These are phyloP conservation scores for Thymallus thymallus DNA, from an alignment of 2,113 vertebrate species.

Conservation along the genomic window DNA sequence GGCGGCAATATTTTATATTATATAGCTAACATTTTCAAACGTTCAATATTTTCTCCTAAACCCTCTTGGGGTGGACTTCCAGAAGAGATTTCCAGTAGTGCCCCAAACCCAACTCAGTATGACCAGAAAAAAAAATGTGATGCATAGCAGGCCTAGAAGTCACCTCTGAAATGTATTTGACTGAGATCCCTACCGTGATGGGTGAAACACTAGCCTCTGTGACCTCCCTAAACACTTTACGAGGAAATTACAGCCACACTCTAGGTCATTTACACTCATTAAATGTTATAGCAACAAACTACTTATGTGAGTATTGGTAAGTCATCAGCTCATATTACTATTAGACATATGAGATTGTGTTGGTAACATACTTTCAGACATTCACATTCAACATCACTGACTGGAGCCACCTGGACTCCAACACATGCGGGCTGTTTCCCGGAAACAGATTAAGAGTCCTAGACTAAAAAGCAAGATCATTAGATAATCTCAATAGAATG, in stretches of 20 bases:
- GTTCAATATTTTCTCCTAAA: constrained; percentile 20
- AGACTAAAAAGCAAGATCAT: too few species aligned
- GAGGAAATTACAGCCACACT: constrained; percentile 3
- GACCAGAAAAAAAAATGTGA: neutral
- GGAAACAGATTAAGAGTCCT: too few species aligned
- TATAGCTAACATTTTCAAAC: constrained; percentile 4
- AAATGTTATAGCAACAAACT: neutral
- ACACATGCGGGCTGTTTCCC: too few species aligned
- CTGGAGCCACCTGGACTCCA: neutral
- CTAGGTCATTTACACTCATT: neutral
- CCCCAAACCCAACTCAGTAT: constrained; percentile 24
- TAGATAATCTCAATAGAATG: too few species aligned
- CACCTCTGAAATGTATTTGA: neutral
- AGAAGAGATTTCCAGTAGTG: constrained; percentile 21
- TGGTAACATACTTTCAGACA: neutral
- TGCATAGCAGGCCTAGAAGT: neutral
- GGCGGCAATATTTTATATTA: constrained; percentile 22
- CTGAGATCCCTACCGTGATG: neutral
- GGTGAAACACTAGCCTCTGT: neutral
- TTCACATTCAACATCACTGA: neutral
- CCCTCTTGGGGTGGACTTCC: constrained; percentile 13
- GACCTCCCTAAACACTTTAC: constrained; percentile 5
- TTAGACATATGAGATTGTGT: neutral
- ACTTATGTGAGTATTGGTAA: neutral
- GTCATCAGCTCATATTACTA: neutral